Base-by-base conservation (phyloP, 2,113 vertebrate genomes). In the Phylloscopus trochiloides region DNA sequence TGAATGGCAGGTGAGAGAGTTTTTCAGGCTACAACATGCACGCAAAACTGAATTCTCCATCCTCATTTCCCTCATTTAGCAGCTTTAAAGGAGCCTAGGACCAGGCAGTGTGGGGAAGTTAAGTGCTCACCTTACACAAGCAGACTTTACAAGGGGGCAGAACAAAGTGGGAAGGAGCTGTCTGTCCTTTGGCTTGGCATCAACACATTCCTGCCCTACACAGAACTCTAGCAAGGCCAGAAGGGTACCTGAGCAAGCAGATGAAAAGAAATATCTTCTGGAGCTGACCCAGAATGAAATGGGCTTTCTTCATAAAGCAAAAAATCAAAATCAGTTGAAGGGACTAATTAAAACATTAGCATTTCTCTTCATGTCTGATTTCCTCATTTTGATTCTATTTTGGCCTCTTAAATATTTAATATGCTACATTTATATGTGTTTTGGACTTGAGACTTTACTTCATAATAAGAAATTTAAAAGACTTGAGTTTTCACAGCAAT, bases 1-100 rank as follows among this genome's bases (percentile, higher is more conserved):
- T 92, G 73, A 97, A 86, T 96, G 77, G 94, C 88, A 97, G 93
- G 95, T 96, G 91, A 97, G 57, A 81, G 62, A 71, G 51, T 5
- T 88, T 66, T 94, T 81, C 81, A 85, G 26, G 22, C 81, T 90
- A 80, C 45, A 88, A 29, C 67, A 63, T 1, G 6, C 88, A 90
- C 0, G 3, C 67, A 86, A 90, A 95, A 29, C 72, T 26, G 26
- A 76, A 54, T 79, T 84, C 47, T 47, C 38, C 61, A 4, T 40
- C 72, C 54, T 67, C 18, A 0, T 29, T 65, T 70, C 79, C 79
- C 62, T 90, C 29, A 0, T 48, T 59, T 51, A 45, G 36, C 22
- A 51, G 70, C 20, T 63, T 59, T 40, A 61, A 74, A 91, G 62
- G 21, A 79, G 48, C 48, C 54, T 0, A 2, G 58, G 62, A 54